Conservation (phyloP, 2,888 invertebrate genomes). For the Lepidocyrtinus sp. region DNA sequence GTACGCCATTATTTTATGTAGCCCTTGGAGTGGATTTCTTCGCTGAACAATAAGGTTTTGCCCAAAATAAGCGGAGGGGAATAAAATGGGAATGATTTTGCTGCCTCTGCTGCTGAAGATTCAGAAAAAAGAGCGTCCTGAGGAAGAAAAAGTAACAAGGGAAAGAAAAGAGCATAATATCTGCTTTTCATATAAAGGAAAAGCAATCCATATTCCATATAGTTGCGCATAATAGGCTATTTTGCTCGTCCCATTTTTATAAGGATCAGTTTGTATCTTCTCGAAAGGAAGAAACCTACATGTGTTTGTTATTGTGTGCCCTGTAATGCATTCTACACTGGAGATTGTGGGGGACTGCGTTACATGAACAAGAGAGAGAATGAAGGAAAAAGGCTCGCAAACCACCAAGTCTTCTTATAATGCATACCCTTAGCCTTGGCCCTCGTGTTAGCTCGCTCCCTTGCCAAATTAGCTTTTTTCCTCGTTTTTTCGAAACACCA, state of each 20-base stretch:
- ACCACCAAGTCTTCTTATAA: neutral
- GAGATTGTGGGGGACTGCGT: slow-evolving; percentile 1
- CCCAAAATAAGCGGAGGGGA: neutral
- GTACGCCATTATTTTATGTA: slow-evolving; percentile 7
- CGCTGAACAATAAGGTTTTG: slow-evolving; percentile 13
- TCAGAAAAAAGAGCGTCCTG: slow-evolving; percentile 9
- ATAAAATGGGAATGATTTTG: slow-evolving; percentile 1
- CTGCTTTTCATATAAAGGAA: slow-evolving; percentile 9
- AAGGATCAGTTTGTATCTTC: slow-evolving; percentile 4
- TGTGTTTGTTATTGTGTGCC: slow-evolving; percentile 17
- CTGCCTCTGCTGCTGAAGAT: neutral
- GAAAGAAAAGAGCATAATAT: slow-evolving; percentile 9
- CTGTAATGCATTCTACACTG: neutral
- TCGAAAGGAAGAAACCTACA: neutral
- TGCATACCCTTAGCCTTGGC: slow-evolving; percentile 61
- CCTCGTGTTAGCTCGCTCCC: slow-evolving; percentile 57
- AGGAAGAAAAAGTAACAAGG: slow-evolving; percentile 10
- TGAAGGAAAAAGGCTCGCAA: neutral
- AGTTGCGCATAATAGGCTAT: slow-evolving; percentile 13
- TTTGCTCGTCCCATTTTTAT: neutral
- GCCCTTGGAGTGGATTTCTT: slow-evolving; percentile 3
- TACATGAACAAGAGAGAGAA: too few species aligned
- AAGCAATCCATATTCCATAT: neutral
- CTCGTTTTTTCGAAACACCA: slow-evolving; percentile 26
- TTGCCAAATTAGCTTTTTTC: slow-evolving; percentile 58